Evolutionary conservation across 2,888 invertebrate species (phyloP).

Genomic region (Eulithis testata): DNA sequence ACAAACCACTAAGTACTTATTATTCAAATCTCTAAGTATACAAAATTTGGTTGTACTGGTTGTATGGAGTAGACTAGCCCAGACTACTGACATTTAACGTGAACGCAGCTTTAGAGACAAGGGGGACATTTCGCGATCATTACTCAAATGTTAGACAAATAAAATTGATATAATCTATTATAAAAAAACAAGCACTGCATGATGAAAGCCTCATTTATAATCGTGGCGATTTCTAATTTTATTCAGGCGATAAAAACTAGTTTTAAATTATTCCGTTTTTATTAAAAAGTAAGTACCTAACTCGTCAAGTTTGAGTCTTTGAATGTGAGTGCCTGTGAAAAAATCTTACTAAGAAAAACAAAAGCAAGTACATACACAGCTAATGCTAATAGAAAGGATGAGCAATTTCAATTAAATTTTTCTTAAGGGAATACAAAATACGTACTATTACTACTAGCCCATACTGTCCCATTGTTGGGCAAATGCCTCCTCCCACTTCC

Average conservation of each 20-base stretch:
- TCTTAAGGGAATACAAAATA: no score
- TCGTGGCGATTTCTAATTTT: conserved; percentile 25
- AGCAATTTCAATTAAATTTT: no score
- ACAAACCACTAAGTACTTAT: no score
- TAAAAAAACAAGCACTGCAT: conserved; percentile 1
- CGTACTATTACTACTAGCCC: no score
- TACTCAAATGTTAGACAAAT: not conserved
- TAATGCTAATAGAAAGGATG: no score
- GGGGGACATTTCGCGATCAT: not conserved
- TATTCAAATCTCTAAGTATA: no score
- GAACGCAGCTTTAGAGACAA: not conserved
- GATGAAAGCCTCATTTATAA: conserved; percentile 10
- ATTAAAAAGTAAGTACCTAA: conserved; percentile 12
- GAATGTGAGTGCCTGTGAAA: not conserved
- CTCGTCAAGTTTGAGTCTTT: not conserved
- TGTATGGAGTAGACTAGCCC: no score
- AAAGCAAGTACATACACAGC: no score
- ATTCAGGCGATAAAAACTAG: conserved; percentile 20
- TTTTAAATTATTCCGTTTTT: conserved; percentile 1
- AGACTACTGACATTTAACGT: not conserved
- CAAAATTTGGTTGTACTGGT: no score
- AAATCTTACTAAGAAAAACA: no score
- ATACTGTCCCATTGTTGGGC: no score
- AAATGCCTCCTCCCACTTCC: no score
- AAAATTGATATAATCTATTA: not conserved